Percentiles rank a stretch among this genome's conserved stretches.
These are phyloP conservation scores for Poeciliopsis turrubarensis DNA, from an alignment of 2,113 vertebrate species.

Conservation along the genomic window DNA sequence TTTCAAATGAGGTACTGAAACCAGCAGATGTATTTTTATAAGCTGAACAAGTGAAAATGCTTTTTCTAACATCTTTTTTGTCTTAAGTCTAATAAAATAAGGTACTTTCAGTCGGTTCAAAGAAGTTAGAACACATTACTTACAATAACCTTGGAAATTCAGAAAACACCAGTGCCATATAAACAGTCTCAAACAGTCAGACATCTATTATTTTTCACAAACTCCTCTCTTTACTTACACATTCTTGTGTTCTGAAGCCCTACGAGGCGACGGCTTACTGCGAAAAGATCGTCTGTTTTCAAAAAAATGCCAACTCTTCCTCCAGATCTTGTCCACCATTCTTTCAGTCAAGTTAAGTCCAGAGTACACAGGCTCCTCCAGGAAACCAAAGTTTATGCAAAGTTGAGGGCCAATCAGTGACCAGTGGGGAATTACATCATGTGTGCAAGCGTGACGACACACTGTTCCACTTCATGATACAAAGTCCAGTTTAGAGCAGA, in stretches of 20 bases:
- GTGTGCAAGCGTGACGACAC: slow-evolving; percentile 37
- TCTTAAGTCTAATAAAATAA: neutral
- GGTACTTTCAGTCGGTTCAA: slow-evolving; percentile 12
- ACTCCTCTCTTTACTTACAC: slow-evolving; percentile 74
- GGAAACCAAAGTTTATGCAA: slow-evolving; percentile 67
- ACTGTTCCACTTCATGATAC: slow-evolving; percentile 48
- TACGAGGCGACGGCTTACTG: slow-evolving; percentile 41
- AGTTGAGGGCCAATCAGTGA: slow-evolving; percentile 69
- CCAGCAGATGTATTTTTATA: neutral
- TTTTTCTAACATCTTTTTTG: slow-evolving; percentile 10
- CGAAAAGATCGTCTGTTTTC: slow-evolving; percentile 70
- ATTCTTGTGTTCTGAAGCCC: slow-evolving; percentile 59
- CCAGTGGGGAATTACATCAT: slow-evolving; percentile 61
- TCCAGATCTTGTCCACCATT: slow-evolving; percentile 81
- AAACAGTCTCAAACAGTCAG: slow-evolving; percentile 2
- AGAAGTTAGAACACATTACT: neutral
- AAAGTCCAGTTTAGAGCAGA: slow-evolving; percentile 69
- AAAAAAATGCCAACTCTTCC: slow-evolving; percentile 78
- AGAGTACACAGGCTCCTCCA: slow-evolving; percentile 73
- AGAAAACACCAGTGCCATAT: slow-evolving; percentile 20
- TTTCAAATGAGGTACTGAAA: neutral
- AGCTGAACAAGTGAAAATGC: slow-evolving; percentile 10
- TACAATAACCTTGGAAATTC: slow-evolving; percentile 10
- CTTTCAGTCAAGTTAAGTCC: slow-evolving; percentile 62
- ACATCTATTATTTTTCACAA: neutral